phyloP scores from a whole-genome alignment of 2,888 invertebrate genomes.

The Andrena haemorrhoa region DNA sequence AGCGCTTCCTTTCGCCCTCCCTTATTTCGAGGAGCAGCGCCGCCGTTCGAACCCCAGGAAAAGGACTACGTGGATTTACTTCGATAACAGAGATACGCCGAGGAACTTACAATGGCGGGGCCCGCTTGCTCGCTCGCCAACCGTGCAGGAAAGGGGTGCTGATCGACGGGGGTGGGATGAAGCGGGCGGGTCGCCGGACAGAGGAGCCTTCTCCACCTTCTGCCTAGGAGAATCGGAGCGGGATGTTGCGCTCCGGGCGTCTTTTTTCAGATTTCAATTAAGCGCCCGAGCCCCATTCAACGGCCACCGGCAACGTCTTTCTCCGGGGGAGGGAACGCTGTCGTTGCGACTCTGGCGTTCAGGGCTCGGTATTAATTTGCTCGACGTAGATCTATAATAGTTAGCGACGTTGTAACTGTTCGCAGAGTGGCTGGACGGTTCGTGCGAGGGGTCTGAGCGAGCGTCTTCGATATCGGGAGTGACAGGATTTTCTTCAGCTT shows the following conservation, averaged over 20 bases:
- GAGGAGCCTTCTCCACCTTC: not conserved
- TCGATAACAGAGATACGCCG: constrained; percentile 73
- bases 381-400: not conserved
- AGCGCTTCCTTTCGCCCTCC: constrained; percentile 66
- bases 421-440: no score
- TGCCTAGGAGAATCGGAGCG: constrained; percentile 7
- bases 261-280: constrained; percentile 51
- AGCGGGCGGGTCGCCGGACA: not conserved
- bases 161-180: not conserved
- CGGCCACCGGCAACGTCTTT: not conserved
- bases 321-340: not conserved
- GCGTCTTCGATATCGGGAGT: no score
- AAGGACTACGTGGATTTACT: constrained; percentile 72
- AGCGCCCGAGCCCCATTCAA: not conserved
- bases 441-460: no score
- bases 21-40: constrained; percentile 67
- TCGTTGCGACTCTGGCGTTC: not conserved
- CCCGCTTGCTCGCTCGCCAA: constrained; percentile 11
- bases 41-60: constrained; percentile 57
- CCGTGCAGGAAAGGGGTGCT: constrained; percentile 34
- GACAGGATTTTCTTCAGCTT: no score
- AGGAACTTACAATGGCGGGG: constrained; percentile 60
- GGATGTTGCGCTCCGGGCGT: constrained; percentile 15
- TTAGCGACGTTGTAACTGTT: no score
- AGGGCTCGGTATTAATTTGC: not conserved